Base-by-base conservation (phyloP, 2,888 invertebrate genomes). In the Calameuta idolon region DNA sequence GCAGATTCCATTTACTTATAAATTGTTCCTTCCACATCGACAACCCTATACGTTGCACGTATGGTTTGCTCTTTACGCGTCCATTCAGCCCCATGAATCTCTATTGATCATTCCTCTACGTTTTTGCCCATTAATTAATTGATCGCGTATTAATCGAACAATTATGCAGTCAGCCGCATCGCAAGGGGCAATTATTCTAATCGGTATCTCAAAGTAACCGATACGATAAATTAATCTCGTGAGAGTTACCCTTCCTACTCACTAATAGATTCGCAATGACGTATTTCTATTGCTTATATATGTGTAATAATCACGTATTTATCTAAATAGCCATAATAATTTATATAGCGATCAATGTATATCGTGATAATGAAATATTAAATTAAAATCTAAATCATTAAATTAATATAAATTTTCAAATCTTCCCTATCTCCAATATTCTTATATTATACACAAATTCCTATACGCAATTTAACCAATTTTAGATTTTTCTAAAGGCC, bases 51-150 rank as follows among this genome's bases (percentile, higher is more conserved):
- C 55, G 55, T 55, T 23, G 9, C 9, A 55, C 71, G 71, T 34
- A 34, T n/a, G 71, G 31, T 31, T 71, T 31, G 55, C 55, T 34
- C 71, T 34, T 71, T 71, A 31, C 31, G 71, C 12, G 33, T 71
- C 33, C 23, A 71, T 71, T 31, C 71, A 71, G 71, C 31, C 33
- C 78, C 78, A 78, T 78, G 78, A 78, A 78, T 78, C 78, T 78
- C 78, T 76, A 76, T 75, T 76, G 78, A 78, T 78, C 78, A 76
- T 78, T 75, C 78, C 78, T 55, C n/a, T 34, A 55, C 34, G 81
- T 82, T 83, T 83, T 83, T 83, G 79, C 80, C 82, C 80, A 82
- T 86, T 88, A 88, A 88, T 88, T 87, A 87, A 88, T 87, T 84
- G 85, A 85, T 85, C 78, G 82, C 69, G 79, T 84, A 86, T 87